Base-by-base conservation (phyloP, 2,113 vertebrate genomes). In the Sprattus sprattus region DNA sequence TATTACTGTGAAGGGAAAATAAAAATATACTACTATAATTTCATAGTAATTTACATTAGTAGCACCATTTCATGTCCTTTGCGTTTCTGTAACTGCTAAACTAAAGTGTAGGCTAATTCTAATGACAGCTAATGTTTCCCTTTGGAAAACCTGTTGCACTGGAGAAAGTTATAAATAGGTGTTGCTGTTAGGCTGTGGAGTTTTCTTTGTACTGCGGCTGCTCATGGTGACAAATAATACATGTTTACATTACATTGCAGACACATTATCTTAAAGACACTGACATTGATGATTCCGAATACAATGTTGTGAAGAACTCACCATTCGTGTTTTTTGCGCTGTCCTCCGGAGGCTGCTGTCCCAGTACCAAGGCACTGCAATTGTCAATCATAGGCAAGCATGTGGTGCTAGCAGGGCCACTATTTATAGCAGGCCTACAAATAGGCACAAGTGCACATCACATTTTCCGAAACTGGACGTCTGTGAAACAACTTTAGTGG, bases 351-450 rank as follows among this genome's bases (percentile, higher is more conserved):
- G 90, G 85, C 85, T 86, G 89, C 81, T 91, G 91, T 91, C 89
- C 90, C 91, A 89, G 92, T 89, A 89, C 88, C 91, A 89, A 92
- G 81, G 89, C 91, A 91, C 86, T 92, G 92, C 89, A 95, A 89
- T 92, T 93, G 93, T 94, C 93, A 95, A 92, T 95, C 95, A 94
- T 90, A 92, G 93, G 91, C 90, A 89, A 86, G 88, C 94, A 95
- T 93, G 93, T 94, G 94, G 92, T 95, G 92, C 94, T 92, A 93
- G 91, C 85, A 88, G 88, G 88, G 83, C 44, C 81, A n/a, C 93
- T 96, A 96, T 96, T 95, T 94, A 93, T 96, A 95, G 95, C 84
- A 90, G 89, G 88, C 88, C 93, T 88, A 94, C 94, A 96, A 96
- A 96, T 96, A 96, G 95, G 92, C 86, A 88, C 91, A 90, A 92